phyloP scores from a whole-genome alignment of 2,888 invertebrate genomes.

The Trimorus sp. region DNA sequence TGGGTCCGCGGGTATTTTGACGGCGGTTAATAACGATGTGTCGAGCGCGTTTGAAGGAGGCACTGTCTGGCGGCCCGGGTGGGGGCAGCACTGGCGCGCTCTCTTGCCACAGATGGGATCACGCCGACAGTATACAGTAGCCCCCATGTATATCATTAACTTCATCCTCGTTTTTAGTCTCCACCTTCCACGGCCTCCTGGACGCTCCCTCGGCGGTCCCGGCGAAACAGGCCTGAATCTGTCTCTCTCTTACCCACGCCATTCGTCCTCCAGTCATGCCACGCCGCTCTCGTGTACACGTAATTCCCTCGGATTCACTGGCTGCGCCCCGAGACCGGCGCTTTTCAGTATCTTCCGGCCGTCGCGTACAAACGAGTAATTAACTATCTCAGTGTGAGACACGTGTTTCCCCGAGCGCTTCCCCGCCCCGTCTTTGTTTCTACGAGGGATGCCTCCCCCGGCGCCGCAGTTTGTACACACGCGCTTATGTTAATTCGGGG shows the following conservation, averaged over 20 bases:
- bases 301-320: slow-evolving; percentile 54
- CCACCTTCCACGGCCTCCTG: slow-evolving; percentile 64
- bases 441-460: slow-evolving; percentile 65
- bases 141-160: slow-evolving; percentile 79
- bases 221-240: slow-evolving; percentile 72
- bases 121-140: slow-evolving; percentile 76
- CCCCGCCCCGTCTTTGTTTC: slow-evolving; percentile 52
- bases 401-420: slow-evolving; percentile 78
- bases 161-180: slow-evolving; percentile 79
- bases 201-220: slow-evolving; percentile 69
- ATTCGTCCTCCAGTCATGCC: slow-evolving; percentile 45
- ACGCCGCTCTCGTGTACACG: slow-evolving; percentile 46
- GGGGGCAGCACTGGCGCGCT: slow-evolving; percentile 54
- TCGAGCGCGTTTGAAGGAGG: slow-evolving; percentile 26
- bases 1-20: slow-evolving; percentile 30
- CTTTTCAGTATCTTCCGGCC: slow-evolving; percentile 68
- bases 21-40: slow-evolving; percentile 41
- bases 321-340: slow-evolving; percentile 40
- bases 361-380: slow-evolving; percentile 80
- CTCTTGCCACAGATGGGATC: slow-evolving; percentile 74
- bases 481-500: slow-evolving; percentile 81
- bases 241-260: slow-evolving; percentile 62
- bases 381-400: slow-evolving; percentile 81
- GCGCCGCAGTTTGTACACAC: slow-evolving; percentile 80
- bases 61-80: slow-evolving; percentile 28